Evolutionary conservation across 92 coral and sea anemone genomes (phyloP), one percentile per base, ranked within the genome.

Genomic region (Metridium senile): DNA sequence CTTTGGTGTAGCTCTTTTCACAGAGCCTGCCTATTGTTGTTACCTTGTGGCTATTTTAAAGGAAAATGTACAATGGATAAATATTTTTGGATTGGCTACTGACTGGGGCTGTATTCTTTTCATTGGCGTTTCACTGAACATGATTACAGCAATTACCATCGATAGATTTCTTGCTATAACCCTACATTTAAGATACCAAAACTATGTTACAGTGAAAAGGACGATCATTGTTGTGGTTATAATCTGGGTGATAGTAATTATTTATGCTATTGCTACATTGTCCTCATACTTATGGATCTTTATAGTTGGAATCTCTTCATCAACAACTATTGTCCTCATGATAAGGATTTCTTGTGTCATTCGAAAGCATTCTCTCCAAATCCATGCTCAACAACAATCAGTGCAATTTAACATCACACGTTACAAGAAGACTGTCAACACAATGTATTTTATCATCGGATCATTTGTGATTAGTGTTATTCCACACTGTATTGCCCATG

Each of bases 371-470:
- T n/a, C 29, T 4, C 3, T 11, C 11, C 76, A 72, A 59, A 72
- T 72, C 66, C 65, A 53, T 1, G 66, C 51, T 20, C 65, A 53
- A 46, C 65, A 72, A 31, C 0, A 22, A 31, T n/a, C n/a, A n/a
- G n/a, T n/a, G 26, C 35, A 70, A 30, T n/a, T 72, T n/a, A 59
- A 54, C 66, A 29, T 53, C 64, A 35, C 46, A 25, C 31, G 65
- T 11, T 71, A 71, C 62, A 71, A 31, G 51, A 72, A 56, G 32
- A 49, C 76, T 13, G 49, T 72, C 49, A 72, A 53, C 47, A 72
- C 76, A 26, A 72, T 72, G 76, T 25, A 72, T 26, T 56, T 9
- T 26, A 72, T 72, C 76, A 29, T 53, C 8, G 62, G 66, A 31
- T 31, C 19, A 0, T 72, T 72, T 32, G 26, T 56, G 9, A 17